These are phyloP conservation scores for Vultur gryphus DNA, from an alignment of 2,797 vertebrate species.

Conservation along the genomic window DNA sequence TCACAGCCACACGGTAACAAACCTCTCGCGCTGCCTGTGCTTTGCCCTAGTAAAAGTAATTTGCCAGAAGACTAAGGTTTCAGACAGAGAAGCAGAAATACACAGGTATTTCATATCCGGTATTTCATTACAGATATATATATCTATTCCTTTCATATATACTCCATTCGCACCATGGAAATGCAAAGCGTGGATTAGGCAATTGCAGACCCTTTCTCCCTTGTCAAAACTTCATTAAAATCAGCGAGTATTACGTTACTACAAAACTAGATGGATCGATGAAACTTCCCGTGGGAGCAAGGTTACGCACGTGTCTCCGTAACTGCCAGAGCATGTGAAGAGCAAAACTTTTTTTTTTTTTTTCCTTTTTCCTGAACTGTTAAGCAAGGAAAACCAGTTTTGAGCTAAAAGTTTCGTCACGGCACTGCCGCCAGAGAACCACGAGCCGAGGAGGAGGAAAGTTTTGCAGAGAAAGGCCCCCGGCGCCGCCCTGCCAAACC, in stretches of 20 bases:
- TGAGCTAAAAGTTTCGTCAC: not conserved
- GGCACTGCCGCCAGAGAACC: not conserved
- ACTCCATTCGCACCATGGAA: fast-evolving
- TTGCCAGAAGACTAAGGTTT: not conserved
- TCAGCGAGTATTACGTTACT: fast-evolving
- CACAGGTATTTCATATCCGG: too few species aligned
- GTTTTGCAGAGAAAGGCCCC: fast-evolving
- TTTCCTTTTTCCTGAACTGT: not conserved
- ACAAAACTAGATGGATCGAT: not conserved
- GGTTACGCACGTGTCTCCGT: not conserved
- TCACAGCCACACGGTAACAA: fast-evolving
- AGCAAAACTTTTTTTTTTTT: not conserved
- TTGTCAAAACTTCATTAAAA: not conserved
- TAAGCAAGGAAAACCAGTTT: not conserved
- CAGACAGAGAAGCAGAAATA: not conserved
- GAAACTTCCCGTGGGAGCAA: not conserved
- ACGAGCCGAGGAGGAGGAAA: not conserved
- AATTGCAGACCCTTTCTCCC: not conserved
- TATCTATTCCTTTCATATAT: fast-evolving
- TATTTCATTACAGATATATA: not conserved
- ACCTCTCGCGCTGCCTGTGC: fast-evolving
- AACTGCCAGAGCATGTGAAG: not conserved
- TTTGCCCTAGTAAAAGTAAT: not conserved
- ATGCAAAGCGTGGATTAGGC: fast-evolving
- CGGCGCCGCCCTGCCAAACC: not conserved